These are phyloP conservation scores for Catocala nupta DNA, from an alignment of 2,888 invertebrate species.

Conservation along the genomic window DNA sequence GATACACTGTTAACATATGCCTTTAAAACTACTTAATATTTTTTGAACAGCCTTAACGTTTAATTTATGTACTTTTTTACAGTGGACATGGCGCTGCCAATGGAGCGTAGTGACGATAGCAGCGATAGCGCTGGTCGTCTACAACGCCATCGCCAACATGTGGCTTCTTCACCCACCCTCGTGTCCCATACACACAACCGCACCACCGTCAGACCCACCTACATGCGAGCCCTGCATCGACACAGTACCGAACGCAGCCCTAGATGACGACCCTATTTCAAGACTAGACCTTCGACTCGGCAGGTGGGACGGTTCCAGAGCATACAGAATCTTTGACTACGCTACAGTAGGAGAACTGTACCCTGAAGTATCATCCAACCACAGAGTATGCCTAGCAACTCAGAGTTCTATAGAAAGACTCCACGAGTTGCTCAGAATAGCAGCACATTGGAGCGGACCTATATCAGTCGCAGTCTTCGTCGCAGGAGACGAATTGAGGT, in stretches of 20 bases:
- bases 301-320: conserved; percentile 91
- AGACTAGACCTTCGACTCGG: conserved; percentile 90
- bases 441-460: conserved; percentile 94
- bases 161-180: conserved; percentile 74
- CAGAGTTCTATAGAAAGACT: conserved; percentile 95
- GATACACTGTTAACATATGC: no score
- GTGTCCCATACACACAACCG: conserved; percentile 62
- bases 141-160: conserved; percentile 79
- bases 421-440: conserved; percentile 92
- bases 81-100: conserved; percentile 88
- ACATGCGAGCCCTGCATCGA: conserved; percentile 77
- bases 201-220: conserved; percentile 61
- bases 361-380: conserved; percentile 85
- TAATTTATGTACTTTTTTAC: conserved; percentile 22
- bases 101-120: conserved; percentile 90
- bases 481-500: conserved; percentile 92
- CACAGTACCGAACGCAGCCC: conserved; percentile 58
- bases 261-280: conserved; percentile 84
- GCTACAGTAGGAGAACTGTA: conserved; percentile 90
- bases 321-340: conserved; percentile 92
- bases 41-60: neutral
- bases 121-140: conserved; percentile 89
- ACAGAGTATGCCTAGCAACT: conserved; percentile 92
- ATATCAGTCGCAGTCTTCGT: conserved; percentile 94
- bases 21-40: no score